These are phyloP conservation scores for Onychomys leucogaster DNA, from an alignment of 2,797 vertebrate species.

Conservation along the genomic window DNA sequence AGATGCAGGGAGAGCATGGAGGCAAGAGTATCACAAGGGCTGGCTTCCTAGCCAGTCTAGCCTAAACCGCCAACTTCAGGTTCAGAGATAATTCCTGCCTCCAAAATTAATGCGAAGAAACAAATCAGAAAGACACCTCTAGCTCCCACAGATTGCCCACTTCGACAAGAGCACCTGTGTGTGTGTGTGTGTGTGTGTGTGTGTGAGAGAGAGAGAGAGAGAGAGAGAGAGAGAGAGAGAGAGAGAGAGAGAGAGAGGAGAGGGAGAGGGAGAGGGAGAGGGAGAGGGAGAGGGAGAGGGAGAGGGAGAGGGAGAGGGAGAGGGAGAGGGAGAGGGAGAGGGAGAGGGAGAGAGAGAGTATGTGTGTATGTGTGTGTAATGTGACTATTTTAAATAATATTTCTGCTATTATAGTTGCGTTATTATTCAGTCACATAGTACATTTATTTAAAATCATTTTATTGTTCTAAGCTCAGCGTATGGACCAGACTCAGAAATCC, in stretches of 20 bases:
- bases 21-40: not conserved
- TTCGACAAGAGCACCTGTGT: not conserved
- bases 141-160: not conserved
- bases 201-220: not conserved
- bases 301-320: no score
- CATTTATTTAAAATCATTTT: slow-evolving; percentile 32
- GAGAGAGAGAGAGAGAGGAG: no score
- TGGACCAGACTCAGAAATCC: not conserved
- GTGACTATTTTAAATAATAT: not conserved
- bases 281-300: no score
- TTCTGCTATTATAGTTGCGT: not conserved
- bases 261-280: no score
- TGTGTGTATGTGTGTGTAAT: not conserved
- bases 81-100: not conserved
- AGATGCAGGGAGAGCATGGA: not conserved
- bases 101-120: not conserved
- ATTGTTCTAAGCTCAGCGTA: not conserved
- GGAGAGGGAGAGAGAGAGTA: no score
- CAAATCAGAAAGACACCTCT: not conserved
- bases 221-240: no score
- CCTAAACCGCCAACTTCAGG: not conserved
- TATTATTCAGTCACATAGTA: not conserved
- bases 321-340: no score
- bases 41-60: not conserved
- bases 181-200: not conserved